Percentiles rank a stretch among this genome's conserved stretches.
These are phyloP conservation scores for Dichetophora obliterata DNA, from an alignment of 2,888 invertebrate genomes.

Conservation along the genomic window DNA sequence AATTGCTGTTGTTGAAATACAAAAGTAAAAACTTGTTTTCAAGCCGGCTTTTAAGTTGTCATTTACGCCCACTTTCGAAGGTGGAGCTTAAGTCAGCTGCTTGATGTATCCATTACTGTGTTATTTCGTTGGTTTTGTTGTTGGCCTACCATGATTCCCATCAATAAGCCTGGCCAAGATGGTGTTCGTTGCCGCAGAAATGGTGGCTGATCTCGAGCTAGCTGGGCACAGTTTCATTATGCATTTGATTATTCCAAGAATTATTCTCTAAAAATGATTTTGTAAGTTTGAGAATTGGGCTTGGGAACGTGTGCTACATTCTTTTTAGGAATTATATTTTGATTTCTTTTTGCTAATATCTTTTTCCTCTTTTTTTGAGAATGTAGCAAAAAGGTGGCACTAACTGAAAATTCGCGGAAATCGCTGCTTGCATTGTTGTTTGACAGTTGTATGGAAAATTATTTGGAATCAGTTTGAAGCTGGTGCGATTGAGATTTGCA, in stretches of 20 bases:
- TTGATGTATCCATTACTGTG: neutral
- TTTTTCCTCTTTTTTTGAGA: neutral
- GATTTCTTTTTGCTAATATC: neutral
- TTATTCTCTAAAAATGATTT: slow-evolving; percentile 19
- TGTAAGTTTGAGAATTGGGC: neutral
- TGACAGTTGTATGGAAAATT: slow-evolving; percentile 24
- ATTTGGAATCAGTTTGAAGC: neutral
- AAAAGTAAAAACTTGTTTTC: slow-evolving; percentile 13
- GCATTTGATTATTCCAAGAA: slow-evolving; percentile 31
- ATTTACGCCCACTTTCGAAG: slow-evolving; percentile 7
- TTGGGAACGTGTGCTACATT: neutral
- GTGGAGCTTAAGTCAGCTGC: slow-evolving; percentile 10
- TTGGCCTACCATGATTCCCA: neutral
- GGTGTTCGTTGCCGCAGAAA: slow-evolving; percentile 36
- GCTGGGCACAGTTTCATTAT: slow-evolving; percentile 23
- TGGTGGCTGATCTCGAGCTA: slow-evolving; percentile 16
- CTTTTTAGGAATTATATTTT: neutral
- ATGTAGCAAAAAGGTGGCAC: neutral
- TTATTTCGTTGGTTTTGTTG: neutral
- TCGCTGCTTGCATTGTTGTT: neutral
- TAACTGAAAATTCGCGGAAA: slow-evolving; percentile 24
- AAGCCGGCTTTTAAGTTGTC: neutral
- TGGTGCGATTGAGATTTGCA: too few species aligned
- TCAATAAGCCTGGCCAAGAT: slow-evolving; percentile 24
- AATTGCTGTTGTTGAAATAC: neutral